Evolutionary conservation across 2,113 vertebrate genomes (phyloP), one percentile per base, ranked within the genome.

Genomic region (Hemiprocne comata): DNA sequence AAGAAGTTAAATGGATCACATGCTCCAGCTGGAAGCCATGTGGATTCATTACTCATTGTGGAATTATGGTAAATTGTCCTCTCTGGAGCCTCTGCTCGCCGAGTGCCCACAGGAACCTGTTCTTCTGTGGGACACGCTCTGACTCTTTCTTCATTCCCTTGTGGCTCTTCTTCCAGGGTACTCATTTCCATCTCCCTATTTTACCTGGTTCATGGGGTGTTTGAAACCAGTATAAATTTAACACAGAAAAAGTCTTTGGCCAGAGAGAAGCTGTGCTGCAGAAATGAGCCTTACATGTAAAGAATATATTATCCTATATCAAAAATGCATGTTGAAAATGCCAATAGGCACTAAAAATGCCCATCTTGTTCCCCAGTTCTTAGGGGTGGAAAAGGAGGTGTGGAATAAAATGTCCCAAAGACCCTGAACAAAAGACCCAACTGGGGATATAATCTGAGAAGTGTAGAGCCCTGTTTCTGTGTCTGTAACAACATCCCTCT

Each of bases 31-130:
- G 77, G 93, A 71, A 73, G 77, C 55, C 1, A 3, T 11, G 42
- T 10, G 33, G 51, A 6, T 62, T 58, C 71, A n/a, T 96, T 95
- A 79, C 54, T 96, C 87, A 85, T 9, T 74, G 51, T 55, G 51
- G 67, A 73, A 13, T 73, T 77, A 46, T 24, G 60, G 67, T 50
- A 29, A 11, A 36, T 3, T 60, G 29, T 53, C 46, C 65, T 65
- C 62, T 57, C 36, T 23, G 57, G 51, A 73, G 82, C 66, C 58
- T 85, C 46, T 19, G 58, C 76, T 55, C 26, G n/a, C 14, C 0
- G 0, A 8, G 31, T 15, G 23, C 40, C 69, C 11, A 0, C 66
- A 73, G 67, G 50, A 91, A 65, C 87, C 74, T 71, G 48, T 36
- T 67, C 66, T 67, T 8, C 34, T 44, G 14, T 26, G 31, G 69